A percentile compares a stretch with the other conserved stretches of the same genome.
phyloP scores from a whole-genome alignment of 2,113 vertebrate genomes.

The Arizona elegans region DNA sequence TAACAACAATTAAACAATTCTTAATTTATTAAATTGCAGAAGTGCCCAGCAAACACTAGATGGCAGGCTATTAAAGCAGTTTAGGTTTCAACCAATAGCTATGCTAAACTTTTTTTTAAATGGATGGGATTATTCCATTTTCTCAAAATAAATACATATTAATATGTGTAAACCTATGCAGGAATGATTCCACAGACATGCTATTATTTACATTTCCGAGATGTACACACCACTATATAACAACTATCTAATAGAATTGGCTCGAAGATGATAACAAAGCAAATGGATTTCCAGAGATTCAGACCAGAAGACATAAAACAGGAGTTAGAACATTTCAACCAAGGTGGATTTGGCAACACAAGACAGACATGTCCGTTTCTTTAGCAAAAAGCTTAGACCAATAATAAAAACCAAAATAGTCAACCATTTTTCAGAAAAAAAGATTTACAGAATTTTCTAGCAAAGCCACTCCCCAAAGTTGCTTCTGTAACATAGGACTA shows the following conservation, averaged over 20 bases:
- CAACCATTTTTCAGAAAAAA: background rate
- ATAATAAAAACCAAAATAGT: conserved; percentile 2
- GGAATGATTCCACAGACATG: conserved; percentile 41
- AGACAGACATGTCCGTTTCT: background rate
- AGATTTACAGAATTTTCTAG: background rate
- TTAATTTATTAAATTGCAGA: background rate
- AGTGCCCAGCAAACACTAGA: background rate
- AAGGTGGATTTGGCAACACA: background rate
- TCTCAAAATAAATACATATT: background rate
- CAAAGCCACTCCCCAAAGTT: no score
- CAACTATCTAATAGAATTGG: background rate
- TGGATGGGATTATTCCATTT: background rate
- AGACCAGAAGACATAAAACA: background rate
- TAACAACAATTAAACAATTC: background rate
- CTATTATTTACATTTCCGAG: conserved; percentile 49
- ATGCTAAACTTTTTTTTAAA: fast-evolving
- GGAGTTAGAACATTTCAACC: background rate
- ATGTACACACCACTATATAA: conserved; percentile 18
- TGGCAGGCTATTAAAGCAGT: conserved; percentile 10
- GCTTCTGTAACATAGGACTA: conserved; percentile 14
- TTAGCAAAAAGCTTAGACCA: background rate
- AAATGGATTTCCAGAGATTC: conserved; percentile 18
- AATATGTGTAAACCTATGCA: conserved; percentile 40
- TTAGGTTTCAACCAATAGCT: fast-evolving
- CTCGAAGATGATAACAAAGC: background rate